These are phyloP conservation scores for Stomorhina lunata DNA, from an alignment of 2,888 invertebrate species.

Conservation along the genomic window DNA sequence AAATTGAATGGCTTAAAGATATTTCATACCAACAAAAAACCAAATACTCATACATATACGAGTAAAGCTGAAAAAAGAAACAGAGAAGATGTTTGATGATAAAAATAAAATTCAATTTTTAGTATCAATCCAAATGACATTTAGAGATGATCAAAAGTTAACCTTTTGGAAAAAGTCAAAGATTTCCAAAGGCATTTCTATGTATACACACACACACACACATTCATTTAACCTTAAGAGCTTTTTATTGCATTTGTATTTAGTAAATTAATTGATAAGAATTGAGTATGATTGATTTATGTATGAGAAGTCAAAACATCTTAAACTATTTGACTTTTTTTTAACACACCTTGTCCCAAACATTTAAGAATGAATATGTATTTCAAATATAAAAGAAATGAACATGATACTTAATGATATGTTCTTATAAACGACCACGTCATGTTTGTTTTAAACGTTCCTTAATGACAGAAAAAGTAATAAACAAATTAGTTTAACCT, in stretches of 20 bases:
- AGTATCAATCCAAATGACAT: background rate
- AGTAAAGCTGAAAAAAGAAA: background rate
- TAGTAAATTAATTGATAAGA: background rate
- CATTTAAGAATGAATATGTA: background rate
- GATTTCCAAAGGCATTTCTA: background rate
- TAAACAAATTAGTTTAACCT: conserved; percentile 62
- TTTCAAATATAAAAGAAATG: background rate
- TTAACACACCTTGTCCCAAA: conserved; percentile 12
- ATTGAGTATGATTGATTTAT: background rate
- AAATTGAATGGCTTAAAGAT: conserved; percentile 39
- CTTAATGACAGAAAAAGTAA: conserved; percentile 40
- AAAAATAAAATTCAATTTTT: background rate
- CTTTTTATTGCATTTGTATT: background rate
- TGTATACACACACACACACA: background rate
- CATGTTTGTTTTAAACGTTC: conserved; percentile 44
- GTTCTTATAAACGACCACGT: conserved; percentile 16
- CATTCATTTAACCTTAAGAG: background rate
- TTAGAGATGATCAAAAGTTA: background rate
- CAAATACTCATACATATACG: background rate
- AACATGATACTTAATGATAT: background rate
- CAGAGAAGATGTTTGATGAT: background rate
- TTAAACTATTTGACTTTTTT: background rate
- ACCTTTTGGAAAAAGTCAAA: background rate
- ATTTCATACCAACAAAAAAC: background rate
- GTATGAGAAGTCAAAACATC: background rate